Evolutionary conservation across 2,113 vertebrate genomes (phyloP).

Genomic region (Lycaon pictus): DNA sequence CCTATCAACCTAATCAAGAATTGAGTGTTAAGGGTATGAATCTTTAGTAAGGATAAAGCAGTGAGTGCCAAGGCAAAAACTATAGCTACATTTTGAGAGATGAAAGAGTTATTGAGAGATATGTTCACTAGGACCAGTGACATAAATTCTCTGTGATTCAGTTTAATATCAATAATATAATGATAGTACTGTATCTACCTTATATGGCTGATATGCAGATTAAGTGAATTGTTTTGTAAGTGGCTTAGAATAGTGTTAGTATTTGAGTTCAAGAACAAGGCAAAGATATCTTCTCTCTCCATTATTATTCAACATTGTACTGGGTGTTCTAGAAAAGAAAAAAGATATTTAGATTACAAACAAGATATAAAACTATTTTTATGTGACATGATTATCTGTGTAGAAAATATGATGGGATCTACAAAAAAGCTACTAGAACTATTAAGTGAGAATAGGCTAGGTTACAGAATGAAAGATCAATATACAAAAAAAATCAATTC

Average conservation of each 20-base stretch:
- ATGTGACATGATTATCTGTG: neutral
- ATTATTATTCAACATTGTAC: neutral
- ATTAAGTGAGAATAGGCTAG: neutral
- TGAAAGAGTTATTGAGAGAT: neutral
- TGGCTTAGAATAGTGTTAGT: neutral
- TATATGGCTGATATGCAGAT: neutral
- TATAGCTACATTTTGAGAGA: neutral
- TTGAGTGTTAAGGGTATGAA: neutral
- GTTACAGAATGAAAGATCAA: neutral
- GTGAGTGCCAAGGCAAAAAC: neutral
- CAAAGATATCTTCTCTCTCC: neutral
- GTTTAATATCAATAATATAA: neutral
- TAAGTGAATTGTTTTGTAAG: neutral
- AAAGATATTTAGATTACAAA: conserved; percentile 1
- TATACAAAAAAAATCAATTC: neutral
- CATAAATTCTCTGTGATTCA: neutral
- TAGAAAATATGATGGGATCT: conserved; percentile 9
- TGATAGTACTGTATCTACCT: neutral
- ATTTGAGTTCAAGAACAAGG: neutral
- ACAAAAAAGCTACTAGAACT: neutral
- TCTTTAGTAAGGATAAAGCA: neutral
- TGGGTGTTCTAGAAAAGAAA: neutral
- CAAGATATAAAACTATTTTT: conserved; percentile 16
- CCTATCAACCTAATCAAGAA: neutral
- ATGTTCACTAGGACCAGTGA: neutral